Evolutionary conservation across 2,888 invertebrate species (phyloP), one percentile per base, ranked within the genome.

Genomic region (Netelia virgata): DNA sequence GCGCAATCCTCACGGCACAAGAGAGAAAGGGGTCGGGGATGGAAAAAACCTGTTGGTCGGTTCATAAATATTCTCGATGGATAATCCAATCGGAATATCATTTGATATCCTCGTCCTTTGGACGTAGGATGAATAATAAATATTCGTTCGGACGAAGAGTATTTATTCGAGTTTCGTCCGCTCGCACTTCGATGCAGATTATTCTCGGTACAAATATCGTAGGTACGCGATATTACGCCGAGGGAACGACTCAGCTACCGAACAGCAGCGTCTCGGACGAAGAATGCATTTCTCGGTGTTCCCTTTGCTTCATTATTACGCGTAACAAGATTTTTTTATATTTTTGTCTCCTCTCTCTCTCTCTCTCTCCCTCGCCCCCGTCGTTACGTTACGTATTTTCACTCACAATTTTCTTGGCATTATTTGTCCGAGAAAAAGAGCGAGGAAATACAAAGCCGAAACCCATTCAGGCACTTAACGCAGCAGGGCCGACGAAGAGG

Each of bases 41-140:
- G 63, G 14, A 69, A 57, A 57, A 69, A 74, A 75, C 66, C 75
- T 53, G 75, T 83, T 70, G 59, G 70, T 69, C 70, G 53, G 41
- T 64, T 80, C 79, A 83, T 83, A 83, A 80, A 83, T 83, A 80
- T 83, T 79, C 70, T 41, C 53, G 53, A 76, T 66, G 59, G 70
- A 80, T 76, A 83, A 83, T 83, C 75, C 79, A 79, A 79, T 83
- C 64, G 79, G 83, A 80, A 79, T 76, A 83, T 83, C 83, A 66
- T 79, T 83, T 59, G 59, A 61, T 75, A 79, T 79, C 75, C 53
- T 78, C 59, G 64, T 79, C 64, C 57, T 8, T 76, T 59, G 75
- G 70, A 75, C 75, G 75, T 59, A 59, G 70, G 64, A 83, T 83
- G 83, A 83, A 83, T 83, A 83, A 79, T 78, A 79, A 75, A 79